Conservation (phyloP, 2,113 vertebrate species). For the Mesocricetus auratus region DNA sequence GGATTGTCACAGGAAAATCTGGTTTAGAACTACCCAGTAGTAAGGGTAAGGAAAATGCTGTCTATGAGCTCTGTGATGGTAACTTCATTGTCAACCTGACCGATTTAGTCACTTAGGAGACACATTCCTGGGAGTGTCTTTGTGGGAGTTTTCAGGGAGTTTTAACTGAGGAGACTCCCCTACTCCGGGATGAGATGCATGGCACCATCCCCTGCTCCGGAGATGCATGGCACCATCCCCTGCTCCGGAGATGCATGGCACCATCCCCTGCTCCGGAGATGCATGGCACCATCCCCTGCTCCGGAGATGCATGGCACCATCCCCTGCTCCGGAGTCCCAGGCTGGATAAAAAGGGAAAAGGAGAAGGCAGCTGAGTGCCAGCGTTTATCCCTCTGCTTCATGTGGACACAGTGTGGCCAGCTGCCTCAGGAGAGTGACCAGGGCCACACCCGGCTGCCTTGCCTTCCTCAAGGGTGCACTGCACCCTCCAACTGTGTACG, state of each 20-base stretch:
- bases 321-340: background rate
- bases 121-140: background rate
- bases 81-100: background rate
- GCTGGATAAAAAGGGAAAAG: background rate
- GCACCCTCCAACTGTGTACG: background rate
- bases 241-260: too few species aligned
- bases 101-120: background rate
- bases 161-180: background rate
- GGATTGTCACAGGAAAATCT: background rate
- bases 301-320: too few species aligned
- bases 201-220: too few species aligned
- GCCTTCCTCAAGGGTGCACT: background rate
- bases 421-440: background rate
- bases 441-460: background rate
- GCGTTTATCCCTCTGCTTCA: background rate
- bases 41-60: background rate
- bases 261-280: too few species aligned
- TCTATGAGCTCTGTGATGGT: background rate
- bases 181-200: background rate
- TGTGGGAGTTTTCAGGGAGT: background rate
- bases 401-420: background rate
- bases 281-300: too few species aligned
- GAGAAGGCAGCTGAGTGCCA: background rate
- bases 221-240: too few species aligned
- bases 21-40: background rate